phyloP scores from a whole-genome alignment of 2,888 invertebrate genomes.

The Beris chalybata region DNA sequence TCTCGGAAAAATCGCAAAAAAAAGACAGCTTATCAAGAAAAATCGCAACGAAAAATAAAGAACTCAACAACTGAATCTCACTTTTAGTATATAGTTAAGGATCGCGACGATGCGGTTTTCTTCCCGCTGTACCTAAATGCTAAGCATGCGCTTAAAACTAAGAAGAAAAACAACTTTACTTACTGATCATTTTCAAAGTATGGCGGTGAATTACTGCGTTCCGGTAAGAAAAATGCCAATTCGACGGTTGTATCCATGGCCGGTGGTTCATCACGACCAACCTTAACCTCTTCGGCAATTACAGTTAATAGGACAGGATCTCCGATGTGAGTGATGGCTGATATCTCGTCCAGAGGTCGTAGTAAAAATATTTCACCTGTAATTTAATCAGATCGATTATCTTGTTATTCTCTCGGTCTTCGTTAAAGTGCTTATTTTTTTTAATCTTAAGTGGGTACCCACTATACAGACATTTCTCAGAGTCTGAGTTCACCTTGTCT shows the following conservation, averaged over 20 bases:
- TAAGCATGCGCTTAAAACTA: too few species aligned
- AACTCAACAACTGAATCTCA: conserved; percentile 10
- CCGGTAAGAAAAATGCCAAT: conserved; percentile 80
- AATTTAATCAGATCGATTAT: conserved; percentile 44
- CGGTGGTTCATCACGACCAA: conserved; percentile 71
- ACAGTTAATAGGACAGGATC: conserved; percentile 82
- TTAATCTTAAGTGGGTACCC: too few species aligned
- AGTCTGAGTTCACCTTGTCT: too few species aligned
- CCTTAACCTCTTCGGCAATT: conserved; percentile 82
- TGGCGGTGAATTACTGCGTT: conserved; percentile 74
- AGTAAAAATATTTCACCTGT: conserved; percentile 70
- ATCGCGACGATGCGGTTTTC: neutral
- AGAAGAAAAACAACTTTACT: conserved; percentile 48
- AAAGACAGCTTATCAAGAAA: conserved; percentile 6
- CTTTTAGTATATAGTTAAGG: conserved; percentile 7
- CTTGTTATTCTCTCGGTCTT: conserved; percentile 30
- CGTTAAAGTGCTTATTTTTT: neutral
- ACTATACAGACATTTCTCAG: too few species aligned
- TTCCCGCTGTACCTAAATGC: too few species aligned
- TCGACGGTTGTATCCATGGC: conserved; percentile 81
- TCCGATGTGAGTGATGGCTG: conserved; percentile 78
- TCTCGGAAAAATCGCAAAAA: neutral
- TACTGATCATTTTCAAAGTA: conserved; percentile 79
- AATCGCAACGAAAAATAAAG: neutral
- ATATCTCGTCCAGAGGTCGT: conserved; percentile 75